Evolutionary conservation across 2,113 vertebrate species (phyloP).

Genomic region (Caloenas nicobarica): DNA sequence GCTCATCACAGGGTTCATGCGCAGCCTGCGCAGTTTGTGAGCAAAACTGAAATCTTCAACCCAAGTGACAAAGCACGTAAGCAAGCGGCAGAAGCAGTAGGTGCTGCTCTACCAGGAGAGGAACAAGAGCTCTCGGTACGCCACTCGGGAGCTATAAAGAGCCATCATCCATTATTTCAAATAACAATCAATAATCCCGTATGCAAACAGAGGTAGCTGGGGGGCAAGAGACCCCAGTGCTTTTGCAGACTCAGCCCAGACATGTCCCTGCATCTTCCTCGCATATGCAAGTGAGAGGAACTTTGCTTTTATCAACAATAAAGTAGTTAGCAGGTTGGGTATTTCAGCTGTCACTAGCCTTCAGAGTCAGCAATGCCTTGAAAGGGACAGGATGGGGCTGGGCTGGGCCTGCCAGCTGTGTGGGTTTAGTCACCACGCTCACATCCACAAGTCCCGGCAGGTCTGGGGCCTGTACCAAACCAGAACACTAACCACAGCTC

Average conservation of each 20-base stretch:
- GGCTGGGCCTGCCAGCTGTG: background rate
- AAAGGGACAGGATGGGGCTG: background rate
- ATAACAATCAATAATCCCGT: background rate
- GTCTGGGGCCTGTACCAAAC: background rate
- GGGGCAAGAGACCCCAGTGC: background rate
- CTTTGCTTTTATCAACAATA: background rate
- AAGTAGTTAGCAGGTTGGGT: background rate
- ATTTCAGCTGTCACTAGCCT: background rate
- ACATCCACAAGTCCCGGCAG: background rate
- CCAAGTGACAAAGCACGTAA: rapidly evolving
- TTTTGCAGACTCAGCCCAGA: background rate
- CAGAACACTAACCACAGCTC: background rate
- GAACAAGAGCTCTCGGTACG: background rate
- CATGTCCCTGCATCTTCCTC: rapidly evolving
- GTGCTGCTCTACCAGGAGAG: background rate
- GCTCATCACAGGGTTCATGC: background rate
- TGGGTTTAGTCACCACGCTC: background rate
- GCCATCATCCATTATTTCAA: background rate
- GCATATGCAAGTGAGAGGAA: rapidly evolving
- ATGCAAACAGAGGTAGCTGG: background rate
- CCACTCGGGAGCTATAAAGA: background rate
- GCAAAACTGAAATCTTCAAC: background rate
- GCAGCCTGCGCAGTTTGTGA: rapidly evolving
- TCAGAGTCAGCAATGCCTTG: background rate
- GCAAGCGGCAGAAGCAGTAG: background rate